These are phyloP conservation scores for Ploceus nigricollis DNA, from an alignment of 2,113 vertebrate genomes.

Conservation along the genomic window DNA sequence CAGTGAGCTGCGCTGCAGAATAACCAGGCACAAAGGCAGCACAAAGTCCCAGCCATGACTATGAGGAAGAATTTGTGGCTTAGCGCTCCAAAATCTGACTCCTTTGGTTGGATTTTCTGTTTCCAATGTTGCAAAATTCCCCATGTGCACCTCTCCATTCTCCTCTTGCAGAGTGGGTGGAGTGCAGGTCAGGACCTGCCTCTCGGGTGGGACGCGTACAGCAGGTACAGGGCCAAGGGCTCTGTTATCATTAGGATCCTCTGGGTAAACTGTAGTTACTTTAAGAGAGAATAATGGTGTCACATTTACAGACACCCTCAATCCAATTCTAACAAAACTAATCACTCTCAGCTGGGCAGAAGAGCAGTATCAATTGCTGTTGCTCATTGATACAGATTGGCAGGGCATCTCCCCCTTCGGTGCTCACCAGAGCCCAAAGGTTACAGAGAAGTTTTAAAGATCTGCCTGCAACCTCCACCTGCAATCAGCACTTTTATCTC, in stretches of 20 bases:
- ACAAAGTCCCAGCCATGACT: background rate
- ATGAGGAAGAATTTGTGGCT: background rate
- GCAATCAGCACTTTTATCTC: conserved; percentile 6
- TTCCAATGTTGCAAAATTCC: background rate
- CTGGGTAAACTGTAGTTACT: background rate
- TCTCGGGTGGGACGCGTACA: accelerated
- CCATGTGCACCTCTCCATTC: accelerated
- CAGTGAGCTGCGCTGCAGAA: background rate
- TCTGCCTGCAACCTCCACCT: background rate
- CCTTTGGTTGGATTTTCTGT: background rate
- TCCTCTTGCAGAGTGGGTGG: background rate
- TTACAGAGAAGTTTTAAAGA: background rate
- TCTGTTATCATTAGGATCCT: background rate
- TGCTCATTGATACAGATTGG: background rate
- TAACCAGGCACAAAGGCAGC: background rate
- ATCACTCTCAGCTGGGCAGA: background rate
- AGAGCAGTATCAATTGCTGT: background rate
- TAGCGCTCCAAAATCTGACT: background rate
- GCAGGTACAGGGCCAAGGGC: background rate
- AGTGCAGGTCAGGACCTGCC: background rate
- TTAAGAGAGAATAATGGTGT: background rate
- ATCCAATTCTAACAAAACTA: background rate
- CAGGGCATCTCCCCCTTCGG: background rate
- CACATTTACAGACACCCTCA: background rate
- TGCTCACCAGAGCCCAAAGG: background rate